phyloP scores from a whole-genome alignment of 1,140 invertebrate genomes.

The Periplaneta americana region DNA sequence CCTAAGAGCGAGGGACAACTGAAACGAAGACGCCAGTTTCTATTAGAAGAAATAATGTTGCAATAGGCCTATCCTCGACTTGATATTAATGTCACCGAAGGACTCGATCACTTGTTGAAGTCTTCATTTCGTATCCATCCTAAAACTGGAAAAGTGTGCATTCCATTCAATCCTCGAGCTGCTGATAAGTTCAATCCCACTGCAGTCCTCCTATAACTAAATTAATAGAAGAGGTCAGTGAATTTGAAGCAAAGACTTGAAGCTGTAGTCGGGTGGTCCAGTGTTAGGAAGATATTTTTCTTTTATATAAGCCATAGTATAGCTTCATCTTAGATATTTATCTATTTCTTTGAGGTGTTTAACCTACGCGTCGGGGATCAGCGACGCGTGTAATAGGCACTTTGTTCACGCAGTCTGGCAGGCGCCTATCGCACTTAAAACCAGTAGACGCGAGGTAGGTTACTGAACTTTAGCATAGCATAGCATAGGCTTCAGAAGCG shows the following conservation, averaged over 20 bases:
- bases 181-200: constrained; percentile 70
- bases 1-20: constrained; percentile 26
- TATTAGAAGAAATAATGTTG: constrained; percentile 78
- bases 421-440: too few relatives aligned
- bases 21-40: constrained; percentile 42
- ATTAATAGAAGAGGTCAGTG: constrained; percentile 60
- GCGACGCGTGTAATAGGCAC: too few relatives aligned
- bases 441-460: too few relatives aligned
- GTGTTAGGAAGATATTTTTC: too few relatives aligned
- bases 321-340: too few relatives aligned
- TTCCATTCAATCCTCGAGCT: constrained; percentile 71
- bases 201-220: constrained; percentile 55
- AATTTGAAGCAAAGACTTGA: constrained; percentile 56
- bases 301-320: too few relatives aligned
- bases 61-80: constrained; percentile 87
- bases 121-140: constrained; percentile 98
- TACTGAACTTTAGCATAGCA: too few relatives aligned
- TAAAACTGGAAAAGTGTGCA: constrained; percentile 91
- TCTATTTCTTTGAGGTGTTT: too few relatives aligned
- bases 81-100: constrained; percentile 94
- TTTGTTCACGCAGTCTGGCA: too few relatives aligned
- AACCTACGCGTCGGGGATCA: too few relatives aligned
- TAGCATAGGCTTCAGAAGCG: too few relatives aligned
- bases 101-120: constrained; percentile 95
- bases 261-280: too few relatives aligned